Evolutionary conservation across 2,113 vertebrate genomes (phyloP).

Genomic region (Neoarius graeffei): DNA sequence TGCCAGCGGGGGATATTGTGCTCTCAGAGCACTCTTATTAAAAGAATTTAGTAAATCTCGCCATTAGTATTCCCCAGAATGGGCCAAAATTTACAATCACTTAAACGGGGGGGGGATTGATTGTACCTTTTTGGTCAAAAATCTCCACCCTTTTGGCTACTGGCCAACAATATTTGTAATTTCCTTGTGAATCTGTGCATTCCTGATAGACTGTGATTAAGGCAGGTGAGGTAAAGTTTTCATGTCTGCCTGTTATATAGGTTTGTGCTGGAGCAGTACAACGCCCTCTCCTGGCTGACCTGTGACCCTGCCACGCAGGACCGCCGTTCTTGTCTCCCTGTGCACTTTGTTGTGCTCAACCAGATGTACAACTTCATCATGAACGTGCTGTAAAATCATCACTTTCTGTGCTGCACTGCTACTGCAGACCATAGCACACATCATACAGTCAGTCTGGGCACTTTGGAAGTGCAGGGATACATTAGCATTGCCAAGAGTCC

Average conservation of each 20-base stretch:
- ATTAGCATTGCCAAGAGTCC: slow-evolving; percentile 66
- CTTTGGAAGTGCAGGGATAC: slow-evolving; percentile 22
- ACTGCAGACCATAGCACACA: slow-evolving; percentile 27
- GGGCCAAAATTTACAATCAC: neutral
- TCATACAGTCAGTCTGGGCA: slow-evolving; percentile 39
- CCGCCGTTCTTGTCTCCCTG: slow-evolving; percentile 96
- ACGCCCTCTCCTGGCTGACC: slow-evolving; percentile 89
- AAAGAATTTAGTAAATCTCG: neutral
- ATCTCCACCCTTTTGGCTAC: neutral
- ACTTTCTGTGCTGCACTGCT: slow-evolving; percentile 19
- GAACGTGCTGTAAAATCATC: slow-evolving; percentile 84
- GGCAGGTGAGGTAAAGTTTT: neutral
- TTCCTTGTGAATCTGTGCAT: neutral
- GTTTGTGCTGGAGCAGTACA: slow-evolving; percentile 95
- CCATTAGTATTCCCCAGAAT: neutral
- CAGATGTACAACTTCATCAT: slow-evolving; percentile 99
- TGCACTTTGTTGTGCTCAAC: slow-evolving; percentile 95
- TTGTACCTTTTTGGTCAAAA: neutral
- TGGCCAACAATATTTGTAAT: neutral
- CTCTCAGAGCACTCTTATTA: neutral
- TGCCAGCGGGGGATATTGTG: no score
- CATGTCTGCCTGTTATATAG: slow-evolving; percentile 62
- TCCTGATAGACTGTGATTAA: neutral
- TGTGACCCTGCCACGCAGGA: slow-evolving; percentile 96
- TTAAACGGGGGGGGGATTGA: neutral